A percentile compares a stretch with the other conserved stretches of the same genome.
These are phyloP conservation scores for Scaptomyza pallida DNA, from an alignment of 1,140 invertebrate species.

Conservation along the genomic window DNA sequence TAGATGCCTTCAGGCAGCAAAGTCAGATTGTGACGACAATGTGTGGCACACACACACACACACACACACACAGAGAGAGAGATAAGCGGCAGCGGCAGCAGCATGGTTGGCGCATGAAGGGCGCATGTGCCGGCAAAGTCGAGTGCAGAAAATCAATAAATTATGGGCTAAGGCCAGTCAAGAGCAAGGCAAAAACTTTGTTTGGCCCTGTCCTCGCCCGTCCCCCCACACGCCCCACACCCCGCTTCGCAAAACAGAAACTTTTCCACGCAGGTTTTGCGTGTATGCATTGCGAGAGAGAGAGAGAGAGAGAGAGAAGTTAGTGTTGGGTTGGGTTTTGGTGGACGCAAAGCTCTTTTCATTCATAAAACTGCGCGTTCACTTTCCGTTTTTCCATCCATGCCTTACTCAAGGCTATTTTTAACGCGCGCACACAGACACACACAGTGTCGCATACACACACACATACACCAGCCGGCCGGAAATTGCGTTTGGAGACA, in stretches of 20 bases:
- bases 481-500: constrained; percentile 47
- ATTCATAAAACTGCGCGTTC: constrained; percentile 71
- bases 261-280: constrained; percentile 30
- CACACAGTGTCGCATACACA: too few relatives aligned
- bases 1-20: not conserved
- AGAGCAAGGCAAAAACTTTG: constrained; percentile 75
- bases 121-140: constrained; percentile 63
- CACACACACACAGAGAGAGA: constrained; percentile 10
- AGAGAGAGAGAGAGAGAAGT: not conserved
- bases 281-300: not conserved
- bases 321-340: not conserved
- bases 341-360: constrained; percentile 44
- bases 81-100: constrained; percentile 46
- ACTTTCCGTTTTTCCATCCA: constrained; percentile 41
- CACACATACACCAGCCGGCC: constrained; percentile 37
- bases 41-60: too few relatives aligned
- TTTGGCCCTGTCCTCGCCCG: constrained; percentile 39
- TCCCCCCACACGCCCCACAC: too few relatives aligned
- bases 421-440: constrained; percentile 43
- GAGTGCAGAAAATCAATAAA: constrained; percentile 71
- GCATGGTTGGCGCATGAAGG: constrained; percentile 15
- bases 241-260: constrained; percentile 18
- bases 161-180: constrained; percentile 78
- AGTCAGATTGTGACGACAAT: constrained; percentile 56
- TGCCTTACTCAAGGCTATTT: constrained; percentile 73